Conservation (phyloP, 35 echinoderm and acorn worm species). For the Eucidaris tribuloides region DNA sequence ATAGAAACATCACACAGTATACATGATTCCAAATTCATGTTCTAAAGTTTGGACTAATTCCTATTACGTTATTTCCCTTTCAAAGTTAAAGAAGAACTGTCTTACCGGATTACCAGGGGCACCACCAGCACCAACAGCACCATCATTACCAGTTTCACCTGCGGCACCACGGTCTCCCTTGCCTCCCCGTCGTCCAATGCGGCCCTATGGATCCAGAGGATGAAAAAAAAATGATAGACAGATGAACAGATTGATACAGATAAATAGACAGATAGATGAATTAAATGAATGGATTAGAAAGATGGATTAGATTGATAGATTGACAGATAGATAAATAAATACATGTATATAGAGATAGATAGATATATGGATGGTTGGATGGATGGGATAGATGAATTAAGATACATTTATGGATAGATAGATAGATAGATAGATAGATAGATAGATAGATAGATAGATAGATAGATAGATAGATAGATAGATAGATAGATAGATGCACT, state of each 20-base stretch:
- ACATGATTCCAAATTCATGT: neutral
- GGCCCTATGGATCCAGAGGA: constrained; percentile 13
- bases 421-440: too few relatives aligned
- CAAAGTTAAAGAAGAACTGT: neutral
- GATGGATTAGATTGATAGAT: too few relatives aligned
- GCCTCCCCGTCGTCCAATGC: constrained; percentile 25
- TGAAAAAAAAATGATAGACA: neutral
- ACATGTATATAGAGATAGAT: neutral
- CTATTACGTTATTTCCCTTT: neutral
- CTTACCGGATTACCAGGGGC: constrained; percentile 50
- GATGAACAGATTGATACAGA: neutral
- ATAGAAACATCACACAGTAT: neutral
- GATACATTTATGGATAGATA: too few relatives aligned
- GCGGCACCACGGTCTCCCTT: constrained; percentile 56
- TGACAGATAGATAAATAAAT: neutral
- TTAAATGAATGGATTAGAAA: too few relatives aligned
- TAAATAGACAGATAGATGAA: neutral
- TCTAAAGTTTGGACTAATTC: neutral
- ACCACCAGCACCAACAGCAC: constrained; percentile 40
- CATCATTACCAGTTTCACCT: constrained; percentile 63
- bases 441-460: too few relatives aligned
- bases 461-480: too few relatives aligned
- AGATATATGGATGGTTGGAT: neutral
- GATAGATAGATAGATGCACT: too few relatives aligned
- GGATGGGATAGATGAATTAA: too few relatives aligned